Conservation (phyloP, 2,113 vertebrate species). For the Amphilophus citrinellus region DNA sequence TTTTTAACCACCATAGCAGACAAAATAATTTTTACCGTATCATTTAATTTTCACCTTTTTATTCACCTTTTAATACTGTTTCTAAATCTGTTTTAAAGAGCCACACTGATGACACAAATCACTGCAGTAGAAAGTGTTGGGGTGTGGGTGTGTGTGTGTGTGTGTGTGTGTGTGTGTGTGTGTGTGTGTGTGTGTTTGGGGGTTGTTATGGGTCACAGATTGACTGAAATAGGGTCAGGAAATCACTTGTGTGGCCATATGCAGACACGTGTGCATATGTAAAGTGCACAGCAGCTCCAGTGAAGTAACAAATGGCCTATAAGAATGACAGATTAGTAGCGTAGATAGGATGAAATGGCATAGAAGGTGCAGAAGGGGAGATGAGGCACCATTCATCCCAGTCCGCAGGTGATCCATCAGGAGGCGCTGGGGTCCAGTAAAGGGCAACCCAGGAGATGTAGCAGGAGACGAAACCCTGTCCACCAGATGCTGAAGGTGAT, state of each 20-base stretch:
- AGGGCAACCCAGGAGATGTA: slow-evolving; percentile 67
- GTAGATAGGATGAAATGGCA: slow-evolving; percentile 66
- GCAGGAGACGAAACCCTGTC: slow-evolving; percentile 56
- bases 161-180: too few relatives aligned
- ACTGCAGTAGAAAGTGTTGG: slow-evolving; percentile 5
- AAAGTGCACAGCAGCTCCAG: slow-evolving; percentile 1
- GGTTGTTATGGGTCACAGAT: too few relatives aligned
- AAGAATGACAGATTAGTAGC: slow-evolving; percentile 67
- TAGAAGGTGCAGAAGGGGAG: slow-evolving; percentile 21
- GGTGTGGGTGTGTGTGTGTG: background rate
- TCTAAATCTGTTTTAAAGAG: slow-evolving; percentile 8
- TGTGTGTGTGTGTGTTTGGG: too few relatives aligned
- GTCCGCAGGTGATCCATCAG: slow-evolving; percentile 73
- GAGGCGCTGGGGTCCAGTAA: slow-evolving; percentile 50
- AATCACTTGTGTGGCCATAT: slow-evolving; percentile 55
- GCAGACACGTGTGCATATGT: slow-evolving; percentile 33
- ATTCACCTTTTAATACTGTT: background rate
- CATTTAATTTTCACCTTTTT: slow-evolving; percentile 38
- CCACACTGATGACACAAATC: slow-evolving; percentile 46
- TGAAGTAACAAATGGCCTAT: slow-evolving; percentile 57
- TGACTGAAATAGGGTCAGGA: slow-evolving; percentile 39
- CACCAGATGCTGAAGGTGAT: slow-evolving; percentile 63
- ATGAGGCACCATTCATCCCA: slow-evolving; percentile 64
- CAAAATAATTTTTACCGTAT: slow-evolving; percentile 49
- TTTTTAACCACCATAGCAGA: background rate